A percentile compares a stretch with the other conserved stretches of the same genome.
Evolutionary conservation across 2,888 invertebrate genomes (phyloP).

Genomic region (Drosophila ezoana): DNA sequence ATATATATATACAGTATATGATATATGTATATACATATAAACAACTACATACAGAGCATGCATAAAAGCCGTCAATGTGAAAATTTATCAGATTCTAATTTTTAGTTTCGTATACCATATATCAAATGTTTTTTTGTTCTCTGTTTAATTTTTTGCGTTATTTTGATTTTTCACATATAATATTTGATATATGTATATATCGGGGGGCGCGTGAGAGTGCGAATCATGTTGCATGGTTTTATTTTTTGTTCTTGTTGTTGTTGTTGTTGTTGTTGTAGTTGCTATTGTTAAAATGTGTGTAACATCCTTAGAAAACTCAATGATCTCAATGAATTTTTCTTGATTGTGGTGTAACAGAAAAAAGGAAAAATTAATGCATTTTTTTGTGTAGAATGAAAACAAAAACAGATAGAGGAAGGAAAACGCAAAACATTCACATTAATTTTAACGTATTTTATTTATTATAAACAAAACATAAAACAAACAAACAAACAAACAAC

Average conservation of each 20-base stretch:
- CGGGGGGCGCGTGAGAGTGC: conserved; percentile 53
- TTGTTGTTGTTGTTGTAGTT: conserved; percentile 27
- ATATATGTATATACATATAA: neutral
- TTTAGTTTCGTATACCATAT: conserved; percentile 24
- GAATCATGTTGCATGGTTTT: conserved; percentile 19
- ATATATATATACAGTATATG: conserved; percentile 23
- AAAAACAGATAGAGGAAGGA: conserved; percentile 22
- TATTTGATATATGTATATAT: conserved; percentile 7
- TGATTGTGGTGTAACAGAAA: conserved; percentile 55
- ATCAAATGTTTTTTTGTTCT: conserved; percentile 17
- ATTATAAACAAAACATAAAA: conserved; percentile 36
- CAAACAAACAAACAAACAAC: conserved; percentile 27
- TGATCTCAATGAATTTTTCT: conserved; percentile 80
- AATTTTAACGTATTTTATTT: conserved; percentile 70
- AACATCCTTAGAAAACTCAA: conserved; percentile 77
- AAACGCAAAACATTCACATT: conserved; percentile 74
- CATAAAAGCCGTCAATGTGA: conserved; percentile 28
- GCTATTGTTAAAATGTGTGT: conserved; percentile 47
- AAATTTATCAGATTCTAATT: conserved; percentile 53
- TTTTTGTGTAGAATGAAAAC: conserved; percentile 57
- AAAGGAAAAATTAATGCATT: conserved; percentile 70
- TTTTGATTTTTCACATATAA: conserved; percentile 20
- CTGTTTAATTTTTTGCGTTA: conserved; percentile 8
- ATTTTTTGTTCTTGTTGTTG: conserved; percentile 13
- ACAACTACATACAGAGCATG: conserved; percentile 28